Percentiles rank a stretch among this genome's conserved stretches.
Evolutionary conservation across 2,113 vertebrate genomes (phyloP).

Genomic region (Scophthalmus maximus): DNA sequence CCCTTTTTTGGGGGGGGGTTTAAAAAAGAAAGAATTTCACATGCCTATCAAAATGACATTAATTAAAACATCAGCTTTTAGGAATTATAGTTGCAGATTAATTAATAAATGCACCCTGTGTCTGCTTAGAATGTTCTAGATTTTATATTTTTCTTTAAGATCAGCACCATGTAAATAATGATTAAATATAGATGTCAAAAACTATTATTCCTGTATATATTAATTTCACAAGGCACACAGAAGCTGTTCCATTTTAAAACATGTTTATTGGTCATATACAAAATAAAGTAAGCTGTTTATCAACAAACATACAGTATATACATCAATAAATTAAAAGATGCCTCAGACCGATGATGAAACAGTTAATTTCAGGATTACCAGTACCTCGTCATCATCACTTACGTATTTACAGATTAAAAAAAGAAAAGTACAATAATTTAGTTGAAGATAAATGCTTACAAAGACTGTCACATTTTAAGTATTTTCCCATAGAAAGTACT

Average conservation of each 20-base stretch:
- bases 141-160: no score
- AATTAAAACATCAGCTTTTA: neutral
- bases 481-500: constrained; percentile 83
- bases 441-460: constrained; percentile 93
- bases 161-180: neutral
- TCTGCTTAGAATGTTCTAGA: neutral
- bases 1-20: no score
- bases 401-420: constrained; percentile 84
- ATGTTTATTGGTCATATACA: constrained; percentile 99
- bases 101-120: neutral
- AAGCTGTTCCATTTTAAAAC: constrained; percentile 86
- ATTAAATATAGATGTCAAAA: neutral
- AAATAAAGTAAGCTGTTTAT: constrained; percentile 98
- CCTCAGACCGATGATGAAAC: constrained; percentile 82
- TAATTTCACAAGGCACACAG: neutral
- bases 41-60: neutral
- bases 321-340: constrained; percentile 96
- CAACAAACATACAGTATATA: constrained; percentile 97
- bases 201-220: neutral
- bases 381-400: constrained; percentile 83
- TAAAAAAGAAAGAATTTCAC: neutral
- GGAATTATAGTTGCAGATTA: neutral
- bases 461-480: constrained; percentile 83
- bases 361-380: constrained; percentile 83
- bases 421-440: constrained; percentile 92